Evolutionary conservation across 2,113 vertebrate species (phyloP).

Genomic region (Erythrocercus mccallii): DNA sequence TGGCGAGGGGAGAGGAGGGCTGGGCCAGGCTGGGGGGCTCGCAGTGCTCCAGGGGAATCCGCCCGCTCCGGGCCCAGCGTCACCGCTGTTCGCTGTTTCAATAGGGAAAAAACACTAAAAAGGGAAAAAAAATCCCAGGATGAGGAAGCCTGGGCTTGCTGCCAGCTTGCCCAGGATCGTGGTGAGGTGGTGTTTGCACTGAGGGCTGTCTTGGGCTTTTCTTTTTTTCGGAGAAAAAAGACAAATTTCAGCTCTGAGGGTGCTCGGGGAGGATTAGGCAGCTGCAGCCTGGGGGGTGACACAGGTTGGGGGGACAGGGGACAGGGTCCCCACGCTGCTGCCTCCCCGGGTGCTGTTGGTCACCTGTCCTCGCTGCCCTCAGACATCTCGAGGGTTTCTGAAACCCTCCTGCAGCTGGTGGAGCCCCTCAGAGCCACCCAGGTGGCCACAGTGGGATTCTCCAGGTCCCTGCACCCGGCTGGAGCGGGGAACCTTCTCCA

Average conservation of each 20-base stretch:
- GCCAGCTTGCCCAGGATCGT: background rate
- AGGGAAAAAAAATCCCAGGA: background rate
- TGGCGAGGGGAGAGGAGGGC: constrained; percentile 30
- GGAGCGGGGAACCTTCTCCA: background rate
- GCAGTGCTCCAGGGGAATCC: background rate
- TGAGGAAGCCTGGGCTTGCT: background rate
- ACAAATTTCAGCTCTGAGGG: background rate
- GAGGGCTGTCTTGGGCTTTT: background rate
- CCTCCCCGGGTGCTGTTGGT: background rate
- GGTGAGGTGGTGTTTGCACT: background rate
- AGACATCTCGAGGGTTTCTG: background rate
- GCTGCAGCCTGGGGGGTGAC: background rate
- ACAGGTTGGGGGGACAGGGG: background rate
- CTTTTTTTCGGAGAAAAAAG: background rate
- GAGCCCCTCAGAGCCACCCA: background rate
- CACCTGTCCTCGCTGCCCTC: background rate
- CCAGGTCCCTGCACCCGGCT: fast-evolving
- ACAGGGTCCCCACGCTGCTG: background rate
- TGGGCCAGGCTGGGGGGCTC: background rate
- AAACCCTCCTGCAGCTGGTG: background rate
- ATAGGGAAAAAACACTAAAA: background rate
- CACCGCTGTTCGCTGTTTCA: background rate
- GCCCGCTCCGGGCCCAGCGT: fast-evolving
- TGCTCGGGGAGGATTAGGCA: background rate
- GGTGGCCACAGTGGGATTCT: background rate